Conservation (phyloP, 2,888 invertebrate genomes). For the Molanna angustata region DNA sequence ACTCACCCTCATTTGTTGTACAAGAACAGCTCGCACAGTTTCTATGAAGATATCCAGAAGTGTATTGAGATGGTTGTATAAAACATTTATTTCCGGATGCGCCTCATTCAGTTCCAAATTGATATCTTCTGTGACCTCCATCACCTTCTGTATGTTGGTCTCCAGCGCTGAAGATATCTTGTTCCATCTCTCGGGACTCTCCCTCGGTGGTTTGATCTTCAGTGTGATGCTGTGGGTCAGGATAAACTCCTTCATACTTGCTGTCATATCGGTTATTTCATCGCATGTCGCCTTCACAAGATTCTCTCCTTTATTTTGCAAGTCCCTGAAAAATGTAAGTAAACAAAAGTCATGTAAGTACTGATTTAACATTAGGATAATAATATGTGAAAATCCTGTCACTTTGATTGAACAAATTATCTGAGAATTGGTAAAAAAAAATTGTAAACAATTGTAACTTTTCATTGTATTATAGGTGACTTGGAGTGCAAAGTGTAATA, state of each 20-base stretch:
- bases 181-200: constrained; percentile 52
- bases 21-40: constrained; percentile 57
- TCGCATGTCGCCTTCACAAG: constrained; percentile 39
- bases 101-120: constrained; percentile 51
- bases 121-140: constrained; percentile 52
- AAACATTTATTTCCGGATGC: constrained; percentile 45
- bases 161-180: constrained; percentile 51
- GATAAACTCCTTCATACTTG: constrained; percentile 58
- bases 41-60: constrained; percentile 56
- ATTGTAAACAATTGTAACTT: too few relatives aligned
- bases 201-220: constrained; percentile 52
- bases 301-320: constrained; percentile 13
- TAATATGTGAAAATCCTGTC: too few relatives aligned
- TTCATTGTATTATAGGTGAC: too few relatives aligned
- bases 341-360: too few relatives aligned
- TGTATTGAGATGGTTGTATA: constrained; percentile 49
- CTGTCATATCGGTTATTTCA: constrained; percentile 51
- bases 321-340: constrained; percentile 29
- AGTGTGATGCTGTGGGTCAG: constrained; percentile 52
- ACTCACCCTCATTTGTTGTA: constrained; percentile 57
- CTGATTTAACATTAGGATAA: too few relatives aligned
- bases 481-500: too few relatives aligned
- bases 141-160: constrained; percentile 48
- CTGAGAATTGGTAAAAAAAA: too few relatives aligned
- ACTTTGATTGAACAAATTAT: too few relatives aligned